Conservation (phyloP, 2,113 vertebrate species). For the Lampris megalopsis region DNA sequence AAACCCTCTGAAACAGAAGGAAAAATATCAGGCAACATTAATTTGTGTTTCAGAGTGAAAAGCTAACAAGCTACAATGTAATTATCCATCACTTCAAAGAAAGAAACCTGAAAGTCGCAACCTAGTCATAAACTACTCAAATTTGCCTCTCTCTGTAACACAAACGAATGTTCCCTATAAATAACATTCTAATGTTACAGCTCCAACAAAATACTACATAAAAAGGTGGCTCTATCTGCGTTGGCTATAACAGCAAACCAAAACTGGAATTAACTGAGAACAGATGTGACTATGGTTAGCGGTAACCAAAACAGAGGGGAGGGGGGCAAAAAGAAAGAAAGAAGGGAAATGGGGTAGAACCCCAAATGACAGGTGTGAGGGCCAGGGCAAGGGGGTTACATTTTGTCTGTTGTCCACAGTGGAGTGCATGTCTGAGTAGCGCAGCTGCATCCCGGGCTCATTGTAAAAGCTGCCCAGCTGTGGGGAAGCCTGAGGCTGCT, state of each 20-base stretch:
- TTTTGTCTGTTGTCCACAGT: conserved; percentile 81
- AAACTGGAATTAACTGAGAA: conserved; percentile 16
- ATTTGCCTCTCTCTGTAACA: background rate
- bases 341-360: conserved; percentile 1
- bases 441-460: conserved; percentile 80
- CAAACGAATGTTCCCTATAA: conserved; percentile 12
- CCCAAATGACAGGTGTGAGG: conserved; percentile 10
- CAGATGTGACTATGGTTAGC: background rate
- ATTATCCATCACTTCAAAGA: background rate
- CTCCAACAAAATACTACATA: background rate
- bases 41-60: conserved; percentile 13
- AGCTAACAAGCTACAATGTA: background rate
- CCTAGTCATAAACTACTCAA: background rate
- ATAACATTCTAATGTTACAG: conserved; percentile 11
- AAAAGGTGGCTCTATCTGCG: conserved; percentile 14
- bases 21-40: background rate
- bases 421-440: conserved; percentile 82
- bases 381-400: conserved; percentile 68
- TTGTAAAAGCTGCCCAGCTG: conserved; percentile 81
- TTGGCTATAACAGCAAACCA: conserved; percentile 21
- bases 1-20: conserved; percentile 17
- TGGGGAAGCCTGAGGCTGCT: conserved; percentile 80
- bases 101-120: background rate
- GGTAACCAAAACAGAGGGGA: conserved; percentile 1
- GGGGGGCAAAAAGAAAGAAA: conserved; percentile 7